Conservation (phyloP, 2,113 vertebrate species). For the Rana temporaria region DNA sequence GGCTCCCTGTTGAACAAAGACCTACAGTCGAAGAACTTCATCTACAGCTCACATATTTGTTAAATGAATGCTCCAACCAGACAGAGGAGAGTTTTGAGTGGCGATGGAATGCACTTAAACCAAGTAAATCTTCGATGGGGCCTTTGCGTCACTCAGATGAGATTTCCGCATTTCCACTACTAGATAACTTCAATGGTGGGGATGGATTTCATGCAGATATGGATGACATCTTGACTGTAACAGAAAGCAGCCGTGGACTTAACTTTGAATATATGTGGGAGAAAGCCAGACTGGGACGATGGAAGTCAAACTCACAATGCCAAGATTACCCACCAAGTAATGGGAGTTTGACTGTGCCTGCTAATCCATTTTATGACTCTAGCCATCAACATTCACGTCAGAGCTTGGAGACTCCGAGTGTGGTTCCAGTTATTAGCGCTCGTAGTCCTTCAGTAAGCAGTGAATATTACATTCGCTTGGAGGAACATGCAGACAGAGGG, state of each 20-base stretch:
- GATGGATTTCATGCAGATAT: slow-evolving; percentile 75
- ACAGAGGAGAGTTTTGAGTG: slow-evolving; percentile 85
- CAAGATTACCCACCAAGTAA: slow-evolving; percentile 74
- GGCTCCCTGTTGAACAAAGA: slow-evolving; percentile 84
- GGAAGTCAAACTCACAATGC: slow-evolving; percentile 73
- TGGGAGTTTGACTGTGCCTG: slow-evolving; percentile 54
- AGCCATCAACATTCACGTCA: slow-evolving; percentile 66
- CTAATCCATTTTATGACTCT: slow-evolving; percentile 72
- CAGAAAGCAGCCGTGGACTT: slow-evolving; percentile 90
- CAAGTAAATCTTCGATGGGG: slow-evolving; percentile 52
- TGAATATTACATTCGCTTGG: slow-evolving; percentile 90
- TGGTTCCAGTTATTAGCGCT: slow-evolving; percentile 90
- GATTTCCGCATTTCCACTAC: slow-evolving; percentile 78
- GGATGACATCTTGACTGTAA: slow-evolving; percentile 90
- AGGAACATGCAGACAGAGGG: slow-evolving; percentile 80
- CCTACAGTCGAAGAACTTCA: slow-evolving; percentile 86
- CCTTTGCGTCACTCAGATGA: slow-evolving; percentile 53
- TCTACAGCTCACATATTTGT: slow-evolving; percentile 87
- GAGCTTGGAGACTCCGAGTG: slow-evolving; percentile 86
- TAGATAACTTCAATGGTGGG: slow-evolving; percentile 76
- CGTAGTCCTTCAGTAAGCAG: slow-evolving; percentile 89
- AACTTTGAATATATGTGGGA: slow-evolving; percentile 95
- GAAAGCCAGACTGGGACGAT: slow-evolving; percentile 81
- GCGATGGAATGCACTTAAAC: slow-evolving; percentile 86
- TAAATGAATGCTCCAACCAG: slow-evolving; percentile 71